Evolutionary conservation across 2,888 invertebrate species (phyloP).

Genomic region (Limnephilus auricula): DNA sequence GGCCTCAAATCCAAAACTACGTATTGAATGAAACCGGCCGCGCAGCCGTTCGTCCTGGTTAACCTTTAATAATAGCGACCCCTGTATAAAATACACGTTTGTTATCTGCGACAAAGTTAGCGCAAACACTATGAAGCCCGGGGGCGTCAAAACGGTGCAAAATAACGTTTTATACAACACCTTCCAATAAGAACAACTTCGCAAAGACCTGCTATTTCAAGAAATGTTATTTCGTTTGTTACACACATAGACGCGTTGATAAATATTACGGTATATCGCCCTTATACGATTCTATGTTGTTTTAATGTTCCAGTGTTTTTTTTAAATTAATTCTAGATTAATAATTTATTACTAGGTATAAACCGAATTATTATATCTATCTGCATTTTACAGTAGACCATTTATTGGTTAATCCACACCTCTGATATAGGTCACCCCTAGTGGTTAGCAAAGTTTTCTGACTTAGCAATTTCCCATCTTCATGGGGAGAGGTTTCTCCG

Average conservation of each 20-base stretch:
- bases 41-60: too few relatives aligned
- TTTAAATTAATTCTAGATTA: too few relatives aligned
- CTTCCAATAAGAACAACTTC: neutral
- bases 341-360: too few relatives aligned
- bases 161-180: slow-evolving; percentile 6
- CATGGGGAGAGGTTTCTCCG: too few relatives aligned
- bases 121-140: neutral
- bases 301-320: neutral
- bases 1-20: too few relatives aligned
- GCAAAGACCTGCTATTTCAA: slow-evolving; percentile 3
- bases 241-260: neutral
- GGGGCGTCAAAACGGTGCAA: neutral
- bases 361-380: too few relatives aligned
- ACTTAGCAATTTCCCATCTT: too few relatives aligned
- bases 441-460: too few relatives aligned
- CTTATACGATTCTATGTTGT: neutral
- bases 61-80: neutral
- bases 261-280: neutral
- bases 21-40: too few relatives aligned
- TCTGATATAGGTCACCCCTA: too few relatives aligned
- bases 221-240: slow-evolving; percentile 6
- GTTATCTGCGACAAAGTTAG: neutral
- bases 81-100: neutral
- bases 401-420: too few relatives aligned
- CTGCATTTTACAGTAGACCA: too few relatives aligned